These are phyloP conservation scores for Melinaea marsaeus DNA, from an alignment of 2,888 invertebrate genomes.

Conservation along the genomic window DNA sequence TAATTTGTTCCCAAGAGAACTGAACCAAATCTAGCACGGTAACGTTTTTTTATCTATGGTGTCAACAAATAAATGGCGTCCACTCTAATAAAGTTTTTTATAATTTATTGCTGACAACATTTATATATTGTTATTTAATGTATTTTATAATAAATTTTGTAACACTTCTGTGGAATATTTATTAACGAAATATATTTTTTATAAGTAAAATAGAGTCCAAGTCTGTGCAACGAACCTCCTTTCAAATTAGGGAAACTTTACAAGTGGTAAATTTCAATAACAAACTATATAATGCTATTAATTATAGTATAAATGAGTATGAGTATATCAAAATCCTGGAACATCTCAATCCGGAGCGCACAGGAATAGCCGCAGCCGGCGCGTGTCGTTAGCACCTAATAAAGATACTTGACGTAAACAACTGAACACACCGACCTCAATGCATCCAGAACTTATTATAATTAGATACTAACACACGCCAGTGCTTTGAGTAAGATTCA, in stretches of 20 bases:
- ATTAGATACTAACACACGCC: background rate
- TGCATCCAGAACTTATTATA: background rate
- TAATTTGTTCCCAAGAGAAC: conserved; percentile 31
- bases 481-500: too few species aligned
- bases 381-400: conserved; percentile 59
- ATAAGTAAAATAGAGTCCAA: too few species aligned
- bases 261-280: background rate
- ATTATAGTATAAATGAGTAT: conserved; percentile 2
- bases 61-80: conserved; percentile 11
- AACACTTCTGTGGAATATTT: too few species aligned
- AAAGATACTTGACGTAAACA: conserved; percentile 49
- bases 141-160: background rate
- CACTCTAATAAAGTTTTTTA: conserved; percentile 9
- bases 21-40: background rate
- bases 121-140: background rate
- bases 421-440: conserved; percentile 37
- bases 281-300: background rate
- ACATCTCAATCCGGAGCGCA: conserved; percentile 17
- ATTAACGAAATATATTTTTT: too few species aligned
- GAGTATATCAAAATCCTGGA: conserved; percentile 17
- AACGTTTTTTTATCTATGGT: conserved; percentile 4
- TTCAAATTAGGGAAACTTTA: too few species aligned
- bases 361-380: conserved; percentile 17
- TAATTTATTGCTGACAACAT: conserved; percentile 5
- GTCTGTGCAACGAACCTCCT: too few species aligned